Conservation (phyloP, 2,888 invertebrate species). For the Drosophila buzzatii region DNA sequence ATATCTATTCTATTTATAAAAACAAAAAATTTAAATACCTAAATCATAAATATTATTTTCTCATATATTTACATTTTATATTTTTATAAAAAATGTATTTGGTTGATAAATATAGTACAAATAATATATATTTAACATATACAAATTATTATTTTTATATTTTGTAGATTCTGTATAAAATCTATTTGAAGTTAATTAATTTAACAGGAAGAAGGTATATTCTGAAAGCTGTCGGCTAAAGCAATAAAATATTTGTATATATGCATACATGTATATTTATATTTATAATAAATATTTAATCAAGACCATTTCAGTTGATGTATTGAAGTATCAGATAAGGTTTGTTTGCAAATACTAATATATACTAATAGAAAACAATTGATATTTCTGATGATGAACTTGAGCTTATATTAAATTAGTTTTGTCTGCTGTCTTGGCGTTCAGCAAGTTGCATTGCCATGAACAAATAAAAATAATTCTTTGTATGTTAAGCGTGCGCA, state of each 20-base stretch:
- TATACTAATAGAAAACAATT: conserved; percentile 4
- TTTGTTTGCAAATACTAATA: not conserved
- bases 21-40: too few species aligned
- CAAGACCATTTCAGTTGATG: not conserved
- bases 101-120: too few species aligned
- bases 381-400: conserved; percentile 4
- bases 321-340: not conserved
- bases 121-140: too few species aligned
- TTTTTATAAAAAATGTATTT: too few species aligned
- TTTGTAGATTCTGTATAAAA: too few species aligned
- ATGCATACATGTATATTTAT: too few species aligned
- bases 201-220: too few species aligned
- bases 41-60: too few species aligned
- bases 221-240: not conserved
- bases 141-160: too few species aligned
- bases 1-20: too few species aligned
- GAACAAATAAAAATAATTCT: not conserved
- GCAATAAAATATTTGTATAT: not conserved
- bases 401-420: conserved; percentile 5
- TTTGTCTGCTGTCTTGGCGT: not conserved
- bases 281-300: not conserved
- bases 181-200: too few species aligned
- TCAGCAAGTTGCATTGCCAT: not conserved
- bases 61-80: too few species aligned
- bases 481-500: not conserved